A percentile compares a stretch with the other conserved stretches of the same genome.
phyloP scores from a whole-genome alignment of 2,113 vertebrate genomes.

The Misgurnus mizolepis region DNA sequence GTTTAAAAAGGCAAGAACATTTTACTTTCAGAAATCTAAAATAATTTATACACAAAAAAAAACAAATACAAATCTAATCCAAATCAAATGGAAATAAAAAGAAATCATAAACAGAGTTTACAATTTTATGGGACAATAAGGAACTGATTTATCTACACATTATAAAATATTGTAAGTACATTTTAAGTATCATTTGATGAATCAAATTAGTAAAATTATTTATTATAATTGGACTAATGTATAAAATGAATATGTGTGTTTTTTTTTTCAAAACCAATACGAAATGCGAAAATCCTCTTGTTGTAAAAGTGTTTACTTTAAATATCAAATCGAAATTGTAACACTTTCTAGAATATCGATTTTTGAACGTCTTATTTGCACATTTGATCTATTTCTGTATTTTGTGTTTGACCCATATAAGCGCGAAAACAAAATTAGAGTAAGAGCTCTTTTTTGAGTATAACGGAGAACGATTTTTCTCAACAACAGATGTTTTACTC shows the following conservation, averaged over 20 bases:
- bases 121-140: neutral
- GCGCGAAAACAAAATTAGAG: neutral
- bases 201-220: neutral
- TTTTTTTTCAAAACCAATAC: neutral
- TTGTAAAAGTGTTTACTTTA: neutral
- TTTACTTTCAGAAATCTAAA: neutral
- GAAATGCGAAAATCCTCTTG: neutral
- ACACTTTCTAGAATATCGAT: too few species aligned
- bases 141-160: neutral
- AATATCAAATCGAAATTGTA: too few species aligned
- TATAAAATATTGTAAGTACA: too few species aligned
- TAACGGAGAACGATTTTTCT: neutral
- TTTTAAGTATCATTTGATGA: too few species aligned
- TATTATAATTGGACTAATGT: neutral
- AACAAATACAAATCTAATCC: neutral
- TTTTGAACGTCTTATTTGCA: neutral
- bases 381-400: neutral
- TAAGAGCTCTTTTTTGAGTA: neutral
- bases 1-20: neutral
- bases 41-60: too few species aligned
- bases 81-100: constrained; percentile 3
- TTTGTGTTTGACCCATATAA: neutral
- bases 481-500: too few species aligned
- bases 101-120: neutral
- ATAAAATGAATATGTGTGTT: neutral